These are phyloP conservation scores for Coracopsis vasa DNA, from an alignment of 2,113 vertebrate species.

Conservation along the genomic window DNA sequence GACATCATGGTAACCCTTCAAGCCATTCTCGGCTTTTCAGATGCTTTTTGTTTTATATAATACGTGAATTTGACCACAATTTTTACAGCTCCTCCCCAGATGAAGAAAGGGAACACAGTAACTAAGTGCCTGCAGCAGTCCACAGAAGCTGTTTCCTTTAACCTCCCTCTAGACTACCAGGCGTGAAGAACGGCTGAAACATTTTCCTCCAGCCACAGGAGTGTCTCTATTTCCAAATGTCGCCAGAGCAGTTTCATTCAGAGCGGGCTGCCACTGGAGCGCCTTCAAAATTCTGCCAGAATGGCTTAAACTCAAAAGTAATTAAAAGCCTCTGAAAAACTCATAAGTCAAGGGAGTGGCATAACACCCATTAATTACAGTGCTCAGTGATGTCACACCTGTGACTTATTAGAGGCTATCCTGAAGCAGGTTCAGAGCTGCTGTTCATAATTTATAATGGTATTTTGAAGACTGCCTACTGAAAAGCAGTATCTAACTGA, in stretches of 20 bases:
- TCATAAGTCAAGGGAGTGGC: background rate
- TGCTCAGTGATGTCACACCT: slow-evolving; percentile 18
- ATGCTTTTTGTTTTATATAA: background rate
- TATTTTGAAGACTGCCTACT: background rate
- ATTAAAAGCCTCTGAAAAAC: slow-evolving; percentile 39
- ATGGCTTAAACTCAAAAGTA: slow-evolving; percentile 38
- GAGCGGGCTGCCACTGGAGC: background rate
- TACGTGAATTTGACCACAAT: background rate
- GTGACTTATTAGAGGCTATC: slow-evolving; percentile 10
- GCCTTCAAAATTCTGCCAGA: slow-evolving; percentile 44
- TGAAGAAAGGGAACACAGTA: background rate
- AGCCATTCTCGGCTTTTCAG: background rate
- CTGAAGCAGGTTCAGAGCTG: slow-evolving; percentile 7
- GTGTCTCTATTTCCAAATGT: background rate
- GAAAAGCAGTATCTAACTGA: background rate
- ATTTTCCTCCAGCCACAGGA: slow-evolving; percentile 1
- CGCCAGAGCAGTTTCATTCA: background rate
- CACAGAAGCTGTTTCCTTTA: background rate
- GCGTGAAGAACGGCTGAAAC: background rate
- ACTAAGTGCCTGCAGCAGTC: slow-evolving; percentile 25
- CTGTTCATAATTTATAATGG: background rate
- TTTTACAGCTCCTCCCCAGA: slow-evolving; percentile 37
- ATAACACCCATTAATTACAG: slow-evolving; percentile 23
- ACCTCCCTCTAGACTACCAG: background rate
- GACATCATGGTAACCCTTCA: background rate